Evolutionary conservation across 2,888 invertebrate genomes (phyloP).

Genomic region (Hermodice carunculata): DNA sequence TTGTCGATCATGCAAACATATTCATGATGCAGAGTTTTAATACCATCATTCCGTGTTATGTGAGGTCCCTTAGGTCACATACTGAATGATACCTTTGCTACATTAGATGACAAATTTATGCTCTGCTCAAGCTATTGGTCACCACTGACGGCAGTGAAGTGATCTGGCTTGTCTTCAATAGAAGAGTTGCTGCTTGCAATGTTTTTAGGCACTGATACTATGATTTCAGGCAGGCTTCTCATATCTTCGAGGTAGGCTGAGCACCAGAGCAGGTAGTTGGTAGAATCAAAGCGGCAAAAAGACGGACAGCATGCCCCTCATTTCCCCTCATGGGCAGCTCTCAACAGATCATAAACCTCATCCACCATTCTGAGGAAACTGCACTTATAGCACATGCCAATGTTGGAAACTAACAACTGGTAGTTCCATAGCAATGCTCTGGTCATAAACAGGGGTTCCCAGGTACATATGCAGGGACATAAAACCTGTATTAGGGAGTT

Average conservation of each 20-base stretch:
- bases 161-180: constrained; percentile 10
- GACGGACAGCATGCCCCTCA: constrained; percentile 9
- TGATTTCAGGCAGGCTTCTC: constrained; percentile 15
- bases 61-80: constrained; percentile 10
- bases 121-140: constrained; percentile 16
- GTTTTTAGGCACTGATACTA: constrained; percentile 12
- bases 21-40: constrained; percentile 9
- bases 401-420: too few relatives aligned
- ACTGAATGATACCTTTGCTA: constrained; percentile 13
- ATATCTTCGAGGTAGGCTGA: constrained; percentile 13
- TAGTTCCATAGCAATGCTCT: too few relatives aligned
- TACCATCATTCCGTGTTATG: constrained; percentile 17
- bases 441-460: too few relatives aligned
- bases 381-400: too few relatives aligned
- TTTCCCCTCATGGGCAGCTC: constrained; percentile 11
- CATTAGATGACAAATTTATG: constrained; percentile 3
- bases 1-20: constrained; percentile 3
- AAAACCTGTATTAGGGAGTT: too few relatives aligned
- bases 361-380: constrained; percentile 7
- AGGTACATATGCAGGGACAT: too few relatives aligned
- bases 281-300: constrained; percentile 19
- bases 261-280: constrained; percentile 17
- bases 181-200: constrained; percentile 5
- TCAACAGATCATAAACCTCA: constrained; percentile 6
- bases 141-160: constrained; percentile 16